phyloP scores from a whole-genome alignment of 2,797 vertebrate genomes.

The Semotilus atromaculatus region DNA sequence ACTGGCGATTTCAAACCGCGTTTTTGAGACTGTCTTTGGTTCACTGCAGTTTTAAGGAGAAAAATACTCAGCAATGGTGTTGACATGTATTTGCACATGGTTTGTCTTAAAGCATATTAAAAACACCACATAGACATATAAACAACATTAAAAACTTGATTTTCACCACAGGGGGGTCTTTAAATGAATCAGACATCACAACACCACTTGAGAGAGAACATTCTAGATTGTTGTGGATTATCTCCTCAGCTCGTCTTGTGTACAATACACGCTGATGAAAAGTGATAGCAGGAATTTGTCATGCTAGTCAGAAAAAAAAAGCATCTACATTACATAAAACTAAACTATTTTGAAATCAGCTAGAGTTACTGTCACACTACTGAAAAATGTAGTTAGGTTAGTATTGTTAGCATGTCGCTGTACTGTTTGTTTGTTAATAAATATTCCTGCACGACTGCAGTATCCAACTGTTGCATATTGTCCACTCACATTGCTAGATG shows the following conservation, averaged over 20 bases:
- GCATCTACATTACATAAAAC: neutral
- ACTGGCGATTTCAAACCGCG: too few relatives aligned
- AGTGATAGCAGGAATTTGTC: neutral
- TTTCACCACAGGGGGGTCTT: too few relatives aligned
- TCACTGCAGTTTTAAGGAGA: too few relatives aligned
- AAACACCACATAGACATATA: too few relatives aligned
- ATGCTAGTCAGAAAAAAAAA: conserved; percentile 8
- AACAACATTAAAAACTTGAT: too few relatives aligned
- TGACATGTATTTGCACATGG: too few relatives aligned
- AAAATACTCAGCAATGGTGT: too few relatives aligned
- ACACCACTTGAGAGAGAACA: neutral
- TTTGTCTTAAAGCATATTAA: too few relatives aligned
- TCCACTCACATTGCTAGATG: neutral
- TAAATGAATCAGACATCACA: conserved; percentile 10
- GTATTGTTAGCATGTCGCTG: neutral
- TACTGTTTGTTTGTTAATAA: neutral
- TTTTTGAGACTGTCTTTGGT: too few relatives aligned
- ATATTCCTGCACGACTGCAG: neutral
- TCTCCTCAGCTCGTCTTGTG: neutral
- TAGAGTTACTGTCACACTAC: neutral
- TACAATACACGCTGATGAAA: neutral
- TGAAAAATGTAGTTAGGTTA: neutral
- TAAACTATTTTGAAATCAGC: neutral
- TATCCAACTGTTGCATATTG: neutral
- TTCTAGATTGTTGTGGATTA: neutral